A percentile compares a stretch with the other conserved stretches of the same genome.
These are phyloP conservation scores for Sipha flava DNA, from an alignment of 1,140 invertebrate species.

Conservation along the genomic window DNA sequence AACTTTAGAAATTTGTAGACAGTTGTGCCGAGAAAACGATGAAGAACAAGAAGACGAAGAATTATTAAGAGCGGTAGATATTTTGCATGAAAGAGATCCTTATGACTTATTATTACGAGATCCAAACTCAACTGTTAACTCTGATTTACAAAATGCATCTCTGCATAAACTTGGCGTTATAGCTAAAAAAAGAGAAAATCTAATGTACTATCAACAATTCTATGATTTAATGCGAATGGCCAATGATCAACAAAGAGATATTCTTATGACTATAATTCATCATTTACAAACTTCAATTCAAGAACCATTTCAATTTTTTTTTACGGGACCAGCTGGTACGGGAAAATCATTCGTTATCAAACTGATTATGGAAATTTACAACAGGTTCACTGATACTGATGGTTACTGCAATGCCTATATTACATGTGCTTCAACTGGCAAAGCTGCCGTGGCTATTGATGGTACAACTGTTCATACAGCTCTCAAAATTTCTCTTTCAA, in stretches of 20 bases:
- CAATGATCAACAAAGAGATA: too few species aligned
- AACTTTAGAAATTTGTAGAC: slow-evolving; percentile 36
- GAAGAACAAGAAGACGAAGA: slow-evolving; percentile 23
- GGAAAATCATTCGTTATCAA: background rate
- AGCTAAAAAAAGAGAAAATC: background rate
- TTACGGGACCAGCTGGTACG: background rate
- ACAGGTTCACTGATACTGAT: background rate
- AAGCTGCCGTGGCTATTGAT: slow-evolving; percentile 42
- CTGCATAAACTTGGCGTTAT: background rate
- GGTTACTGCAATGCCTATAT: slow-evolving; percentile 23
- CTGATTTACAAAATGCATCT: background rate
- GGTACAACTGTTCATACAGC: slow-evolving; percentile 42
- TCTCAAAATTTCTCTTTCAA: slow-evolving; percentile 37
- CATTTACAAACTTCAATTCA: background rate
- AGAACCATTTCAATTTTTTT: background rate
- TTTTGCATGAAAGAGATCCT: background rate
- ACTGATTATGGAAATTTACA: background rate
- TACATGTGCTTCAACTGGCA: slow-evolving; percentile 40
- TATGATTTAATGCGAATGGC: background rate
- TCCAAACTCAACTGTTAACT: background rate
- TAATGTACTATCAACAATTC: background rate
- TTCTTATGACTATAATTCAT: background rate
- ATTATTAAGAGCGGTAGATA: background rate
- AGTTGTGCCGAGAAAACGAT: slow-evolving; percentile 38
- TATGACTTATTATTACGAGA: background rate